Evolutionary conservation across 2,113 vertebrate genomes (phyloP).

Genomic region (Pao palembangensis): DNA sequence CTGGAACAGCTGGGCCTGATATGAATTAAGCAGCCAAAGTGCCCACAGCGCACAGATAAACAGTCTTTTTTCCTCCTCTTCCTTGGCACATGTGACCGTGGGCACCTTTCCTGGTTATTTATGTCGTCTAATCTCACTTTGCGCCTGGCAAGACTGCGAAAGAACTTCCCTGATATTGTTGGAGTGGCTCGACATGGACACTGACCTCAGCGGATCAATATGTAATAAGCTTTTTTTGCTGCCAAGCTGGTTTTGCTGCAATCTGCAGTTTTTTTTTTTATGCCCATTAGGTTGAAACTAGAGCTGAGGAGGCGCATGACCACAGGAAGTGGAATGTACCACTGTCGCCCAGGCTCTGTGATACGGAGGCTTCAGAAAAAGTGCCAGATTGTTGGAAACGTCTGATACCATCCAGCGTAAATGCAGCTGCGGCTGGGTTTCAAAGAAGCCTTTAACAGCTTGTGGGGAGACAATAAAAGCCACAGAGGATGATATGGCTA

Average conservation of each 20-base stretch:
- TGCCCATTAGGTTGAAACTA: slow-evolving; percentile 76
- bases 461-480: slow-evolving; percentile 59
- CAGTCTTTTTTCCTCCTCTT: slow-evolving; percentile 24
- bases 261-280: slow-evolving; percentile 74
- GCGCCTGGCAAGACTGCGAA: slow-evolving; percentile 55
- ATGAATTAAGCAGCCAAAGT: slow-evolving; percentile 39
- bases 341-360: slow-evolving; percentile 33
- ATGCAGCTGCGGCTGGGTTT: slow-evolving; percentile 63
- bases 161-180: slow-evolving; percentile 58
- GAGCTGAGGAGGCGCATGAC: slow-evolving; percentile 72
- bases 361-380: slow-evolving; percentile 66
- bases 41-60: slow-evolving; percentile 40
- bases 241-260: slow-evolving; percentile 75
- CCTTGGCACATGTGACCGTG: slow-evolving; percentile 14
- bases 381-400: slow-evolving; percentile 50
- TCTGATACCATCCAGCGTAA: slow-evolving; percentile 55
- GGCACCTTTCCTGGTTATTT: slow-evolving; percentile 56
- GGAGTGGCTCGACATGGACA: slow-evolving; percentile 66
- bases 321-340: slow-evolving; percentile 62
- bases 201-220: slow-evolving; percentile 76
- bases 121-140: slow-evolving; percentile 66
- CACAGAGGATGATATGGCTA: slow-evolving; percentile 40
- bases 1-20: slow-evolving; percentile 51
- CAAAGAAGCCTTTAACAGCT: slow-evolving; percentile 55
- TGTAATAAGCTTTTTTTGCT: slow-evolving; percentile 77